Evolutionary conservation across 2,113 vertebrate genomes (phyloP).

Genomic region (Saccopteryx leptura): DNA sequence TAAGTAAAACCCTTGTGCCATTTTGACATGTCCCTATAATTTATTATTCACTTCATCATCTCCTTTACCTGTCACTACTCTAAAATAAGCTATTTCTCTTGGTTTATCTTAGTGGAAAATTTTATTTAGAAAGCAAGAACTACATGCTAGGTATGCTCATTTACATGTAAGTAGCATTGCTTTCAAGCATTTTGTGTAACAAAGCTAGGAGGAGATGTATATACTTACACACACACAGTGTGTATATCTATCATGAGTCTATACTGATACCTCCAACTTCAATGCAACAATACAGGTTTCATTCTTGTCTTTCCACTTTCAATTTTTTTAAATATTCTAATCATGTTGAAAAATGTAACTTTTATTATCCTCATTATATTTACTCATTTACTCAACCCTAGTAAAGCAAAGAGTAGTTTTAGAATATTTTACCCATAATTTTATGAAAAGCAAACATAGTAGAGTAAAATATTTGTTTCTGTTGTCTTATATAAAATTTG

Average conservation of each 20-base stretch:
- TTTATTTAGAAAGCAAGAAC: not conserved
- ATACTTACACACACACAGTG: not conserved
- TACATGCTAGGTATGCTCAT: not conserved
- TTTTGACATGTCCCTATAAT: not conserved
- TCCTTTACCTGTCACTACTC: not conserved
- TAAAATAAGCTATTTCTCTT: not conserved
- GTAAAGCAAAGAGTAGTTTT: not conserved
- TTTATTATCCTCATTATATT: not conserved
- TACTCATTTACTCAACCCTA: not conserved
- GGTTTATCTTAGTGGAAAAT: not conserved
- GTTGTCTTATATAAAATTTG: not conserved
- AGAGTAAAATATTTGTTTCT: not conserved
- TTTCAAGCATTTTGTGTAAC: not conserved
- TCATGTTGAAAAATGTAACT: not conserved
- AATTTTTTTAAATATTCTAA: not conserved
- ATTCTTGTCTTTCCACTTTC: not conserved
- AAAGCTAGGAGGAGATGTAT: not conserved
- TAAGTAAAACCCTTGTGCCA: not conserved
- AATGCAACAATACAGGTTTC: not conserved
- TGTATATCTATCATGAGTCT: not conserved
- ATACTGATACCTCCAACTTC: not conserved
- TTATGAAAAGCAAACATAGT: not conserved
- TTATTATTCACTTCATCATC: not conserved
- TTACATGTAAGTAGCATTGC: not conserved
- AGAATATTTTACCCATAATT: not conserved